Percentiles rank a stretch among this genome's conserved stretches.
Evolutionary conservation across 2,113 vertebrate genomes (phyloP).

Genomic region (Hemiprocne comata): DNA sequence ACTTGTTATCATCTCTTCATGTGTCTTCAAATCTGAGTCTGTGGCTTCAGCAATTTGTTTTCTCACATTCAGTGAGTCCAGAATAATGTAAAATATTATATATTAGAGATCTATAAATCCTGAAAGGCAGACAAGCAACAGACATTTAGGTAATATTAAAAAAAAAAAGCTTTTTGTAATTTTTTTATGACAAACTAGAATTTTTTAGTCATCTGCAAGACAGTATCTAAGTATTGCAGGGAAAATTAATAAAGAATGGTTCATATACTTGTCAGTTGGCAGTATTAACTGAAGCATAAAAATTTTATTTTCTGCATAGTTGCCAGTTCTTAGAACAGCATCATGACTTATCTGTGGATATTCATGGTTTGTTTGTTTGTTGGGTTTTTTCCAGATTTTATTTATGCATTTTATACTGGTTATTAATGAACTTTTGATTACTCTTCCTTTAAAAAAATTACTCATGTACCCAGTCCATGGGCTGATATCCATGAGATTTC

Average conservation of each 20-base stretch:
- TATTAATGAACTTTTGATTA: background rate
- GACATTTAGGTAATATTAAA: background rate
- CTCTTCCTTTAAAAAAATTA: background rate
- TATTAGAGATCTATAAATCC: background rate
- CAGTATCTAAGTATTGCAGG: background rate
- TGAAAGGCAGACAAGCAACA: background rate
- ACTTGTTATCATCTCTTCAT: background rate
- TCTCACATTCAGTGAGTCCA: background rate
- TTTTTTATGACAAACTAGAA: background rate
- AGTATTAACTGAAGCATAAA: background rate
- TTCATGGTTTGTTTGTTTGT: background rate
- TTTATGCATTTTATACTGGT: background rate
- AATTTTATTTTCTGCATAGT: background rate
- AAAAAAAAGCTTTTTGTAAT: background rate
- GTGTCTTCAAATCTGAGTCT: background rate
- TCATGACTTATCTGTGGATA: background rate
- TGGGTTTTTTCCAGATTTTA: background rate
- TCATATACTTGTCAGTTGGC: background rate
- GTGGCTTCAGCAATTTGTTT: background rate
- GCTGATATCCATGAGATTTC: background rate
- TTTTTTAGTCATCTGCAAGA: background rate
- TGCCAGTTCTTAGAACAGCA: background rate
- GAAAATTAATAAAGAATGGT: background rate
- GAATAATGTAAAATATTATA: background rate
- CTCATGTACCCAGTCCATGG: fast-evolving